Conservation (phyloP, 2,888 invertebrate genomes). For the Gibbula magus region DNA sequence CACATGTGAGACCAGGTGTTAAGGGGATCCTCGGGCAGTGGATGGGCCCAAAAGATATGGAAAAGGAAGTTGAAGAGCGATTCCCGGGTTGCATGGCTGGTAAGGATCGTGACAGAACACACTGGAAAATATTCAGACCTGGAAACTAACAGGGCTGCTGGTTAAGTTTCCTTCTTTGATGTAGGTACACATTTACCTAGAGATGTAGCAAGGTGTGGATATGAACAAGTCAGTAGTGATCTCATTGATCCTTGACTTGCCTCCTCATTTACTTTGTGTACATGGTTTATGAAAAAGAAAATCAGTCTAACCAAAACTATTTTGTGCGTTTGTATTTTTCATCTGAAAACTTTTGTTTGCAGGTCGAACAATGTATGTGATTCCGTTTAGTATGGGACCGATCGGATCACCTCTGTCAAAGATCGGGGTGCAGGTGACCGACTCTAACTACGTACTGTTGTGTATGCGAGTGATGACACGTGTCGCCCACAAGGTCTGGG, state of each 20-base stretch:
- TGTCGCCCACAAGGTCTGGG: slow-evolving; percentile 83
- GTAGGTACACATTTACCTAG: no score
- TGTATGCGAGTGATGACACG: slow-evolving; percentile 99
- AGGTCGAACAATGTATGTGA: slow-evolving; percentile 95
- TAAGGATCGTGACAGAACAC: slow-evolving; percentile 76
- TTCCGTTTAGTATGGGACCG: slow-evolving; percentile 99
- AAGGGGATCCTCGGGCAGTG: slow-evolving; percentile 94
- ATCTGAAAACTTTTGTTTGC: slow-evolving; percentile 50
- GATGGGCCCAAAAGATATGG: slow-evolving; percentile 88
- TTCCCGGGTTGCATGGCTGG: slow-evolving; percentile 84
- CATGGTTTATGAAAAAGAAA: neutral
- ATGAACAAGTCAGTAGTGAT: no score
- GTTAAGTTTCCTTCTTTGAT: no score
- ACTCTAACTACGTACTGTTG: slow-evolving; percentile 96
- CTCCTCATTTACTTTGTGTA: no score
- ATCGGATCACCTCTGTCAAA: slow-evolving; percentile 95
- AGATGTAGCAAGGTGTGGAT: no score
- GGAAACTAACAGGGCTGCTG: no score
- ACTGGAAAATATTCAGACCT: no score
- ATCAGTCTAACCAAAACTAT: neutral
- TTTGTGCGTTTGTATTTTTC: neutral
- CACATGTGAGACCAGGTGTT: slow-evolving; percentile 85
- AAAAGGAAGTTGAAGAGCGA: slow-evolving; percentile 85
- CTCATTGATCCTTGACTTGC: no score
- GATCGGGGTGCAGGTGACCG: slow-evolving; percentile 96